Conservation (phyloP, 2,888 invertebrate species). For the Eupithecia subumbrata region DNA sequence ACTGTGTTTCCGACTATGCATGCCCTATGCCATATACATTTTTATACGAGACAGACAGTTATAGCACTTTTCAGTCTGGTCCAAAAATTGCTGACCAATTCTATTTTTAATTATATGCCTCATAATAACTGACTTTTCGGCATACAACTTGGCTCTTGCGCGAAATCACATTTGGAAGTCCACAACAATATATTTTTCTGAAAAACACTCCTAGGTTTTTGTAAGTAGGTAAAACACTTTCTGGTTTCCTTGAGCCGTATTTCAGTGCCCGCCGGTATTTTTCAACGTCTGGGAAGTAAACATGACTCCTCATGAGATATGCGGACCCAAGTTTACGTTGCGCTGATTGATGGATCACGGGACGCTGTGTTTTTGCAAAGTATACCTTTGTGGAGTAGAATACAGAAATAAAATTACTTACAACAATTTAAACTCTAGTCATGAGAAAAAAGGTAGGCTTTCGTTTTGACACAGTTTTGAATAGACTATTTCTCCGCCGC, state of each 20-base stretch:
- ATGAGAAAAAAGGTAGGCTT: not conserved
- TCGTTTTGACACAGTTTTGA: not conserved
- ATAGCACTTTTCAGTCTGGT: no score
- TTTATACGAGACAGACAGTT: no score
- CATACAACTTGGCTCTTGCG: no score
- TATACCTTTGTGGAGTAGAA: not conserved
- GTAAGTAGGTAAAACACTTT: not conserved
- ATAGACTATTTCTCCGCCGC: not conserved
- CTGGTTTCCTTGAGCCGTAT: conserved; percentile 13
- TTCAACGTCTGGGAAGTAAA: conserved; percentile 44
- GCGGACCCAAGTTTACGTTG: conserved; percentile 37
- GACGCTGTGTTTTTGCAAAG: conserved; percentile 5
- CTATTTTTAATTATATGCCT: no score
- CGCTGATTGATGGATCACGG: conserved; percentile 42
- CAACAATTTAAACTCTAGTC: not conserved
- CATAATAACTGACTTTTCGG: no score
- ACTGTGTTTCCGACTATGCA: no score
- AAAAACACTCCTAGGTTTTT: not conserved
- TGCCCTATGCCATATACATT: no score
- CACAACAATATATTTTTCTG: not conserved
- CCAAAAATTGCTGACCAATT: no score
- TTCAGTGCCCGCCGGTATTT: conserved; percentile 38
- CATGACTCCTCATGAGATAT: conserved; percentile 43
- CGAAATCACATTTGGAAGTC: no score
- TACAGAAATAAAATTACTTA: not conserved